Conservation (phyloP, 2,888 invertebrate species). For the Ichneumoninae sp. region DNA sequence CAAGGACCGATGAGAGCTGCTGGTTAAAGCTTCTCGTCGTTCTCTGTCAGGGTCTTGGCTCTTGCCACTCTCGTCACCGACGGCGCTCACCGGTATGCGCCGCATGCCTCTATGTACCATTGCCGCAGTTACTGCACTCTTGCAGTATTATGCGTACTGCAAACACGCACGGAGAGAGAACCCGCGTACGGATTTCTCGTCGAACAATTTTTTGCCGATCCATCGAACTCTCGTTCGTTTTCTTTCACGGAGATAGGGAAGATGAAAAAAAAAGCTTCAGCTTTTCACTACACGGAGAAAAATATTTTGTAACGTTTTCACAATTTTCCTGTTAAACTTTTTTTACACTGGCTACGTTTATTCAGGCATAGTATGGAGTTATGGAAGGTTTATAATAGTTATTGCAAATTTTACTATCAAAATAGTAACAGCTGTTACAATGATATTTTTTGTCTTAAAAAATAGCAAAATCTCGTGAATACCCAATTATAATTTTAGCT, state of each 20-base stretch:
- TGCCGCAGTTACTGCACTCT: constrained; percentile 16
- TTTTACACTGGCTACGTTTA: background rate
- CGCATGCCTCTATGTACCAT: constrained; percentile 22
- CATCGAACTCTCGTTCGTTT: background rate
- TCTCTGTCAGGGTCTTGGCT: constrained; percentile 56
- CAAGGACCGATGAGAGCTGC: constrained; percentile 16
- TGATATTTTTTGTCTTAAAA: background rate
- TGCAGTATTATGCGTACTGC: constrained; percentile 27
- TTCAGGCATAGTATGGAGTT: background rate
- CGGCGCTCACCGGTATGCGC: constrained; percentile 29
- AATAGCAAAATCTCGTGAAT: too few relatives aligned
- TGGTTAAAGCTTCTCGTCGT: constrained; percentile 14
- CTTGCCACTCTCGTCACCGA: constrained; percentile 35
- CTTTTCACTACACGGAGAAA: background rate
- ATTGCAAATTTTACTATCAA: background rate
- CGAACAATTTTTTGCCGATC: constrained; percentile 15
- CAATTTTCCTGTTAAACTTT: background rate
- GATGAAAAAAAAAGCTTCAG: background rate
- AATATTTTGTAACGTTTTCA: background rate
- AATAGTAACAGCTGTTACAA: background rate
- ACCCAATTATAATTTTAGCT: too few relatives aligned
- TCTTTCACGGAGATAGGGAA: background rate
- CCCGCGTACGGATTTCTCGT: constrained; percentile 8
- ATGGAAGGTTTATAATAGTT: background rate
- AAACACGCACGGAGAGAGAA: constrained; percentile 8